Percentiles rank a stretch among this genome's conserved stretches.
phyloP scores from a whole-genome alignment of 2,113 vertebrate species.

The Octodon degus region DNA sequence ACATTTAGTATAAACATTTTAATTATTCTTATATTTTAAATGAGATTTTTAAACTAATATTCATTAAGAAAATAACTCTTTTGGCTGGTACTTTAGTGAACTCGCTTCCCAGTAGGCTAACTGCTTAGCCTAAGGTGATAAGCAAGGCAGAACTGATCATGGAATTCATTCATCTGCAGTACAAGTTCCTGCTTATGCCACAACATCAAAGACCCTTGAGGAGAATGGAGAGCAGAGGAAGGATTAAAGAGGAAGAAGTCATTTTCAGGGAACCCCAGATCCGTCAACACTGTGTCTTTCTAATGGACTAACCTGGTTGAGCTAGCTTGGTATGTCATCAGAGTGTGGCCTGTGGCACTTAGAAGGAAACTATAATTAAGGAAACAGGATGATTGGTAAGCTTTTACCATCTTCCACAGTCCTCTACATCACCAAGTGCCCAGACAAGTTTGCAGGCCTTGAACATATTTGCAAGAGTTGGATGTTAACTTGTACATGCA shows the following conservation, averaged over 20 bases:
- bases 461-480: neutral
- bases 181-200: neutral
- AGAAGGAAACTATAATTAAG: neutral
- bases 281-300: accelerated
- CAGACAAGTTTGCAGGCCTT: neutral
- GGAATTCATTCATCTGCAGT: neutral
- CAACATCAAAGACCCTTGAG: neutral
- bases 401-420: neutral
- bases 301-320: neutral
- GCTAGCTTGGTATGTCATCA: neutral
- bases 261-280: neutral
- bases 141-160: neutral
- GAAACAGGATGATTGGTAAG: neutral
- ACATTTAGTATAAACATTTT: slow-evolving; percentile 25
- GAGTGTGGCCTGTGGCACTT: neutral
- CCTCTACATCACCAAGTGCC: neutral
- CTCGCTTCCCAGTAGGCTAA: neutral
- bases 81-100: neutral
- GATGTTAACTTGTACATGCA: neutral
- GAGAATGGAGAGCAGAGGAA: neutral
- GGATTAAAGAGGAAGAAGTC: neutral
- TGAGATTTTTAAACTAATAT: slow-evolving; percentile 53
- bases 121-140: neutral
- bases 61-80: slow-evolving; percentile 36
- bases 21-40: slow-evolving; percentile 45